Evolutionary conservation across 2,888 invertebrate genomes (phyloP).

Genomic region (Limnephilus auricula): DNA sequence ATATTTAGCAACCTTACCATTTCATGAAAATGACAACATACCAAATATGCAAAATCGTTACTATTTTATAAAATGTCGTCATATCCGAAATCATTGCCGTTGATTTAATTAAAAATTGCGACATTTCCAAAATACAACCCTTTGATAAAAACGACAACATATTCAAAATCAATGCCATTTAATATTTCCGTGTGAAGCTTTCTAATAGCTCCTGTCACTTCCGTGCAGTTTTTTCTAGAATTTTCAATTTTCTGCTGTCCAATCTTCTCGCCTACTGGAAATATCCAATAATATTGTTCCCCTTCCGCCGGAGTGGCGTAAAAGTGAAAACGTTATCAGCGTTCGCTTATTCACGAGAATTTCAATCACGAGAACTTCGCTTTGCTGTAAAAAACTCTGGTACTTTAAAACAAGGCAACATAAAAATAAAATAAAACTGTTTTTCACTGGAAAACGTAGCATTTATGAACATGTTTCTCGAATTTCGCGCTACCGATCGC

Average conservation of each 20-base stretch:
- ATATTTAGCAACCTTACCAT: too few relatives aligned
- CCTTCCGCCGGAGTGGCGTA: slow-evolving; percentile 6
- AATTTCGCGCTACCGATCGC: background rate
- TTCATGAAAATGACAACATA: too few relatives aligned
- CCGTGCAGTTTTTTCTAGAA: background rate
- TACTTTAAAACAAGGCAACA: background rate
- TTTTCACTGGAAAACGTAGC: background rate
- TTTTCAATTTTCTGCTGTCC: slow-evolving; percentile 2
- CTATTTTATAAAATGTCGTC: too few relatives aligned
- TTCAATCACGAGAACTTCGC: slow-evolving; percentile 11
- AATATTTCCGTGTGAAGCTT: background rate
- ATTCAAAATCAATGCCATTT: background rate
- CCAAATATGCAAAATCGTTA: too few relatives aligned
- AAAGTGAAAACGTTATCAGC: background rate
- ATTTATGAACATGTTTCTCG: background rate
- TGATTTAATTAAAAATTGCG: too few relatives aligned
- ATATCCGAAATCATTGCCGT: too few relatives aligned
- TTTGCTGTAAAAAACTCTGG: background rate
- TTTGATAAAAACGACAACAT: background rate
- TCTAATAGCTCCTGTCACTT: background rate
- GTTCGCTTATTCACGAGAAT: slow-evolving; percentile 21
- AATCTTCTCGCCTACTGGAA: slow-evolving; percentile 10
- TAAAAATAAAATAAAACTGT: background rate
- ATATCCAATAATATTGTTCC: slow-evolving; percentile 29
- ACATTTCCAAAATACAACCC: background rate